These are phyloP conservation scores for Colistium nudipinnis DNA, from an alignment of 2,113 vertebrate species.

Conservation along the genomic window DNA sequence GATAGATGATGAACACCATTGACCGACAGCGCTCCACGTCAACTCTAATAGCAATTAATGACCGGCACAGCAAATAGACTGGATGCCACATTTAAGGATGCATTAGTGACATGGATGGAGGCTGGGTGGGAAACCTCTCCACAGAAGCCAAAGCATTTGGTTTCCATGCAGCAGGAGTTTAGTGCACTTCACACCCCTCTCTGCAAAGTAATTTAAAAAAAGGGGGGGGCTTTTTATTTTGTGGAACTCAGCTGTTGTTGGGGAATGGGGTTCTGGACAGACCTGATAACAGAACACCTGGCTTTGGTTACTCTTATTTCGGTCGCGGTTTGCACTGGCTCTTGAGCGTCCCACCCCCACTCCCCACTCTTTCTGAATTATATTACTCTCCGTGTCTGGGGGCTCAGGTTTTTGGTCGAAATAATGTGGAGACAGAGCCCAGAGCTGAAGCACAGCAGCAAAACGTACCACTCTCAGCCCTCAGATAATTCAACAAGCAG, in stretches of 20 bases:
- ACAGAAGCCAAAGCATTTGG: conserved; percentile 26
- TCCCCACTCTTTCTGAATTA: conserved; percentile 6
- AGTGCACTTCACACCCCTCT: not conserved
- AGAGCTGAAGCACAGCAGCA: not conserved
- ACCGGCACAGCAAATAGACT: conserved; percentile 36
- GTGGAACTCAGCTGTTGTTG: conserved; percentile 41
- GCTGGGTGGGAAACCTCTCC: conserved; percentile 20
- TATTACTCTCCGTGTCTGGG: conserved; percentile 18
- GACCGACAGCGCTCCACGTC: conserved; percentile 27
- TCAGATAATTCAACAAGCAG: conserved; percentile 32
- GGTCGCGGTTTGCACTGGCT: conserved; percentile 21
- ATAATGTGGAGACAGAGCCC: conserved; percentile 25
- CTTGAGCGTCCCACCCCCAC: not conserved
- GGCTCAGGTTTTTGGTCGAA: conserved; percentile 41
- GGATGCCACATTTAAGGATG: conserved; percentile 11
- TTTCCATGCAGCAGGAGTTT: conserved; percentile 28
- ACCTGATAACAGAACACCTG: conserved; percentile 50
- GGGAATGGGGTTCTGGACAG: conserved; percentile 42
- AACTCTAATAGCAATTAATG: conserved; percentile 53
- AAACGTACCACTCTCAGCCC: not conserved
- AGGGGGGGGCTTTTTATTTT: conserved; percentile 31
- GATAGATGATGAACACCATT: conserved; percentile 35
- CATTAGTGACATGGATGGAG: conserved; percentile 19
- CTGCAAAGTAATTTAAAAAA: conserved; percentile 49
- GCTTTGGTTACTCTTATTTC: conserved; percentile 33